Base-by-base conservation (phyloP, 1,140 invertebrate species). In the Thalassaphorura encarpata region DNA sequence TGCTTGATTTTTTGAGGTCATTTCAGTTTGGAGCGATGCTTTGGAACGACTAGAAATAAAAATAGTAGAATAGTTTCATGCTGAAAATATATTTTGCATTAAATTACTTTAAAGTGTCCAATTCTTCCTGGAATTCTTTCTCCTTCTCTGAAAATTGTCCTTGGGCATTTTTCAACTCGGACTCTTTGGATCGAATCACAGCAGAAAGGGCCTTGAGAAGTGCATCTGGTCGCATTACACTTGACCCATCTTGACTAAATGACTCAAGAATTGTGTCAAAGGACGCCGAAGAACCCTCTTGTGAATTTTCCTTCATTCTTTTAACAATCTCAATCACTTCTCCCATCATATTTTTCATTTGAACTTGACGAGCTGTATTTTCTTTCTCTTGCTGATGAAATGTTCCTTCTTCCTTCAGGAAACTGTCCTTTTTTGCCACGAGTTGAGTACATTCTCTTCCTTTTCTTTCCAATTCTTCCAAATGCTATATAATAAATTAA, bases 1-100 rank as follows among this genome's bases (percentile, higher is more conserved):
- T 33, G 70, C 61, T 78, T 72, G 52, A 76, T 73, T 0, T 75
- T 50, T 40, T 66, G 18, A 79, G 72, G 70, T 58, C 70, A 66
- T 28, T 54, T 13, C n/a, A n/a, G n/a, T n/a, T n/a, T n/a, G n/a
- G n/a, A n/a, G n/a, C n/a, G n/a, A n/a, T n/a, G n/a, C n/a, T n/a
- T n/a, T n/a, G n/a, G n/a, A n/a, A n/a, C n/a, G n/a, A n/a, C n/a
- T n/a, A n/a, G n/a, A n/a, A n/a, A n/a, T n/a, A n/a, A n/a, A n/a
- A n/a, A n/a, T n/a, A n/a, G n/a, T n/a, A n/a, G n/a, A n/a, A n/a
- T n/a, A n/a, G n/a, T n/a, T n/a, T n/a, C n/a, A n/a, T n/a, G n/a
- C n/a, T n/a, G n/a, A n/a, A n/a, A n/a, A n/a, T n/a, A n/a, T n/a
- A n/a, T n/a, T n/a, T n/a, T n/a, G n/a, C n/a, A n/a, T n/a, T n/a